Conservation (phyloP, 1,140 invertebrate genomes). For the Sarcophaga bullata region DNA sequence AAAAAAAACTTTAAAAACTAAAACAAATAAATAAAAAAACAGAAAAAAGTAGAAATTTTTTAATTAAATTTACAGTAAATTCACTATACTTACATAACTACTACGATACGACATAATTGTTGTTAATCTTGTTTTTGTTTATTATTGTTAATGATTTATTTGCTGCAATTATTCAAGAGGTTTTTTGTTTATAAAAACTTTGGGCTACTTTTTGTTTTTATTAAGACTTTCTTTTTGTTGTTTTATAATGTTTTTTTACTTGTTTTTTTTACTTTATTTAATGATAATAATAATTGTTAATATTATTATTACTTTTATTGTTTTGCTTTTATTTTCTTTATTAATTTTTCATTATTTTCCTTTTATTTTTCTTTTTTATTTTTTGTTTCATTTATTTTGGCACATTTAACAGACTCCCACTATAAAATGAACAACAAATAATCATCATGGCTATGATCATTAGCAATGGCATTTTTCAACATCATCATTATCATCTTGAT, state of each 20-base stretch:
- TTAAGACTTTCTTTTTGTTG: neutral
- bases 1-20: too few relatives aligned
- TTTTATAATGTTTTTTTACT: too few relatives aligned
- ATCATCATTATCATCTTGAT: neutral
- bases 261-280: neutral
- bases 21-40: neutral
- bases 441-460: neutral
- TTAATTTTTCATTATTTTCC: conserved; percentile 7
- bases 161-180: neutral
- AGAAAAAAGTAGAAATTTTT: neutral
- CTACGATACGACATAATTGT: conserved; percentile 59
- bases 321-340: conserved; percentile 31
- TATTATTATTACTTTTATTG: conserved; percentile 43
- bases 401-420: conserved; percentile 15
- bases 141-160: too few relatives aligned
- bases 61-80: neutral
- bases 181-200: conserved; percentile 49
- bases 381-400: conserved; percentile 12
- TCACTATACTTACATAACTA: conserved; percentile 61
- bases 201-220: neutral
- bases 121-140: too few relatives aligned
- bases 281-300: conserved; percentile 44
- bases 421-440: conserved; percentile 4
- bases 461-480: neutral
- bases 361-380: conserved; percentile 29